phyloP scores from a whole-genome alignment of 1,140 invertebrate genomes.

The Atta colombica region DNA sequence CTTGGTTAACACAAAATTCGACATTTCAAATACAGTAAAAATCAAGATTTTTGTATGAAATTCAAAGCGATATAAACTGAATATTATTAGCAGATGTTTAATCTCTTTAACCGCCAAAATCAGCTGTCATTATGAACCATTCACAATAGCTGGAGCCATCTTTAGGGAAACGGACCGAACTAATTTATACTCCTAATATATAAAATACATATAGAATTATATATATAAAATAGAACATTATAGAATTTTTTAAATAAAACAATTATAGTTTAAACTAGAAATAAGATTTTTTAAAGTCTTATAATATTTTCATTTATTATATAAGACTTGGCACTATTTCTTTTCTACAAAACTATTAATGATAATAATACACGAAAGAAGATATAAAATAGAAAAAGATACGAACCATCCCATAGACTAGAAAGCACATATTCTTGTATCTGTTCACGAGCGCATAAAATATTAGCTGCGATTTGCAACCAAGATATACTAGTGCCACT shows the following conservation, averaged over 20 bases:
- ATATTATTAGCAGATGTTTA: no score
- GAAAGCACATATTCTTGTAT: slow-evolving; percentile 89
- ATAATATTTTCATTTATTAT: slow-evolving; percentile 1
- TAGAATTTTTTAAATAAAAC: not conserved
- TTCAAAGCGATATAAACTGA: no score
- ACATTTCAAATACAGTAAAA: no score
- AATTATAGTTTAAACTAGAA: slow-evolving; percentile 12
- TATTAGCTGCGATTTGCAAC: slow-evolving; percentile 87
- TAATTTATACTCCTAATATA: no score
- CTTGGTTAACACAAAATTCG: no score
- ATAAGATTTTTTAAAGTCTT: not conserved
- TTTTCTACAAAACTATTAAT: slow-evolving; percentile 15
- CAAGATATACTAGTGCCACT: slow-evolving; percentile 86
- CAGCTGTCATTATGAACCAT: no score
- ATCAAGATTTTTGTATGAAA: no score
- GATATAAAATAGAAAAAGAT: not conserved
- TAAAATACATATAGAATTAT: not conserved
- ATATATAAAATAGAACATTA: not conserved
- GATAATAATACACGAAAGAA: not conserved
- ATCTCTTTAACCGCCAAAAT: no score
- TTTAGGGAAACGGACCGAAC: no score
- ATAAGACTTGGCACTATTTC: not conserved
- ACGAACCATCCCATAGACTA: slow-evolving; percentile 90
- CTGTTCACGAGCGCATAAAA: slow-evolving; percentile 85
- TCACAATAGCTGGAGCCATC: no score